These are phyloP conservation scores for Otolemur crassicaudatus DNA, from an alignment of 2,797 vertebrate genomes.

Conservation along the genomic window DNA sequence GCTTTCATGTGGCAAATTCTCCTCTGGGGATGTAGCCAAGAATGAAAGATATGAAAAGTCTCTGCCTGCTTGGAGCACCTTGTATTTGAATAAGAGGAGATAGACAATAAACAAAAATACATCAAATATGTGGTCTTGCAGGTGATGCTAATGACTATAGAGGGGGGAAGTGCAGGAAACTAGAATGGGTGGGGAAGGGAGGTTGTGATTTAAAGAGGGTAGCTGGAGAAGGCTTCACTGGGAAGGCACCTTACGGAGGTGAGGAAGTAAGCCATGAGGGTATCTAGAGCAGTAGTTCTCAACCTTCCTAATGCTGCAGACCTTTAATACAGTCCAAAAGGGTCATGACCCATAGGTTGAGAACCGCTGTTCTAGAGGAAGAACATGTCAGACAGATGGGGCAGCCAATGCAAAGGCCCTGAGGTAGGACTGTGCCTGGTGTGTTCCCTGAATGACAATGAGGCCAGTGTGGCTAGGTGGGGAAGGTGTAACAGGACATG, in stretches of 20 bases:
- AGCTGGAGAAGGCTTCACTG: background rate
- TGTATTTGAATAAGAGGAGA: conserved; percentile 14
- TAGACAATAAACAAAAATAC: background rate
- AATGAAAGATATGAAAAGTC: background rate
- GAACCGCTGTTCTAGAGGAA: background rate
- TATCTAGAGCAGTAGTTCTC: background rate
- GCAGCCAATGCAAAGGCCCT: background rate
- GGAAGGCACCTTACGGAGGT: background rate
- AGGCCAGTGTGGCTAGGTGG: background rate
- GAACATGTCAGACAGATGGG: background rate
- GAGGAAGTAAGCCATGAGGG: background rate
- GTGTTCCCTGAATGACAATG: background rate
- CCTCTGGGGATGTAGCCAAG: background rate
- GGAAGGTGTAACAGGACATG: fast-evolving
- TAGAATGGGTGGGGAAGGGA: background rate
- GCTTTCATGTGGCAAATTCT: background rate
- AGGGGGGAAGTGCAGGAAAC: background rate
- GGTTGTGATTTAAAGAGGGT: background rate
- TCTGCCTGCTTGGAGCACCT: background rate
- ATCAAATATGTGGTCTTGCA: background rate
- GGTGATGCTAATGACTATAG: background rate
- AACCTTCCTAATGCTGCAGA: too few relatives aligned
- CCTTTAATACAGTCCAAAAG: too few relatives aligned
- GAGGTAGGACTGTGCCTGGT: background rate
- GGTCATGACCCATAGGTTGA: too few relatives aligned